Evolutionary conservation across 2,113 vertebrate genomes (phyloP), one percentile per base, ranked within the genome.

Genomic region (Colius striatus): DNA sequence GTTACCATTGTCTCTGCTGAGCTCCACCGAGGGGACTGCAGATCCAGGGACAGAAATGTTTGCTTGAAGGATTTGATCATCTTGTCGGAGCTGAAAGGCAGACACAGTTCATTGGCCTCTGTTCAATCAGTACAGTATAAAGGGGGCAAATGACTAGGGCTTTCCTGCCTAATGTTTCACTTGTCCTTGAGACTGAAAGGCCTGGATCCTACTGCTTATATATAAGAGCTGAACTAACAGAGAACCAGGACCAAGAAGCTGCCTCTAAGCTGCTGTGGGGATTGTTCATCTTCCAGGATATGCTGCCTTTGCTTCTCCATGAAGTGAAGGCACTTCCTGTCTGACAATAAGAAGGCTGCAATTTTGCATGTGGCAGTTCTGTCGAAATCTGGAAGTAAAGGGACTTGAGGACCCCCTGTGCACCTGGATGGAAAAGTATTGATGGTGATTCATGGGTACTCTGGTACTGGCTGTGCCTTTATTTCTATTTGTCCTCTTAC

Each of bases 41-140:
- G 83, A 22, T 97, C 96, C 85, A 96, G 79, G 21, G 94, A 96
- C 68, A 97, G 91, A 53, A 97, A 97, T 0, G 79, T 95, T 85
- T 96, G 94, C 80, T 97, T 97, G 93, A 96, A 94, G 91, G 93
- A 95, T 70, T 96, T 97, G 54, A 96, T 97, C 96, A 97, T 97
- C 61, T 74, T 85, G 71, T 12, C 34, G 5, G 89, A 83, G 90
- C 95, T 97, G 90, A 50, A 95, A 95, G 20, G 27, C 36, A 94
- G 16, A 70, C 14, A 70, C 1, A 25, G 17, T 50, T 92, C 27
- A 16, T 61, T 89, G 32, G 32, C 9, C 23, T 65, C 25, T 83
- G 18, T 72, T 18, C 41, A 13, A 7, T 27, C 36, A 41, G 0
- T 41, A 8, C 3, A 4, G 13, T 11, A 9, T 43, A 30, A 20